phyloP scores from a whole-genome alignment of 2,113 vertebrate genomes.

The Erythrolamprus reginae region DNA sequence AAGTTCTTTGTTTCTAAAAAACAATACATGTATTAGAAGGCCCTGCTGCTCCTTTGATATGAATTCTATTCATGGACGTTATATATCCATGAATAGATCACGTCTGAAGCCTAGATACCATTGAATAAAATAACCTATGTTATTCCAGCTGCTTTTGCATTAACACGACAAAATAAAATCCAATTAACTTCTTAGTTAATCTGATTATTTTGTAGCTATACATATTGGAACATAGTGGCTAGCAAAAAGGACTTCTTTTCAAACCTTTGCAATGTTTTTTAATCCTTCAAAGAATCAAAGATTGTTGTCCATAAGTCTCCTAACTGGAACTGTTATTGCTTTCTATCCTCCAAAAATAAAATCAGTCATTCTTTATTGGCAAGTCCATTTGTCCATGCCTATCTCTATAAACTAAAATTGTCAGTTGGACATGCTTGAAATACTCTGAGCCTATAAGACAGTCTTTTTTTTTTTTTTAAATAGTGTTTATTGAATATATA shows the following conservation, averaged over 20 bases:
- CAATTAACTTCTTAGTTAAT: background rate
- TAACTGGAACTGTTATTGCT: background rate
- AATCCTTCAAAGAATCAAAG: background rate
- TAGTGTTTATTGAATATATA: too few species aligned
- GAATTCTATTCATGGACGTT: background rate
- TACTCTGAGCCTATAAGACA: background rate
- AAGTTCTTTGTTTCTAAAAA: background rate
- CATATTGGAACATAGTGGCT: background rate
- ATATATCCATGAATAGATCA: background rate
- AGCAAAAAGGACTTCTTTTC: background rate
- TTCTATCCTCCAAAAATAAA: background rate
- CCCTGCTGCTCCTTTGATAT: background rate
- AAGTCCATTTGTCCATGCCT: background rate
- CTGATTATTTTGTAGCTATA: slow-evolving; percentile 15
- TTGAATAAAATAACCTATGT: background rate
- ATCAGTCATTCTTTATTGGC: background rate
- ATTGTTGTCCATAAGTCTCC: background rate
- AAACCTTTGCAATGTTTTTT: background rate
- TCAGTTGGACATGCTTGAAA: background rate
- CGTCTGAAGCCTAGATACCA: background rate
- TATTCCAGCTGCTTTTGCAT: background rate
- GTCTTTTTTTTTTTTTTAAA: too few species aligned
- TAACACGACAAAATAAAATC: slow-evolving; percentile 18
- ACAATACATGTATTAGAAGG: background rate
- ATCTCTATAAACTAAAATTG: background rate